phyloP scores from a whole-genome alignment of 2,797 vertebrate genomes.

The Dendrocincla tyrannina region DNA sequence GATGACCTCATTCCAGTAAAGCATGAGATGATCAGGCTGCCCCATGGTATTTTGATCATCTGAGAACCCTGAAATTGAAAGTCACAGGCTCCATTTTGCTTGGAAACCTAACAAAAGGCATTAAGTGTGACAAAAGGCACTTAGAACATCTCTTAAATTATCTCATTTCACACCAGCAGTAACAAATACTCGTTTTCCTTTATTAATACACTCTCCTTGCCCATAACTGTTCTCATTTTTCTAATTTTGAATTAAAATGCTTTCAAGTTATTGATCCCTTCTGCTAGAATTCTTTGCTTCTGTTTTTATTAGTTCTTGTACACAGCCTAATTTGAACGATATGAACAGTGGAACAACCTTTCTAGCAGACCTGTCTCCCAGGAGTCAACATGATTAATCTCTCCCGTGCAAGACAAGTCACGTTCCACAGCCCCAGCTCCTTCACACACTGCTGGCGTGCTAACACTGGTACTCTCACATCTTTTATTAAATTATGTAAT shows the following conservation, averaged over 20 bases:
- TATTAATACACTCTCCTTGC: conserved; percentile 49
- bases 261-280: conserved; percentile 38
- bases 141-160: conserved; percentile 52
- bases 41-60: conserved; percentile 57
- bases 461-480: not conserved
- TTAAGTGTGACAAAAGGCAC: conserved; percentile 61
- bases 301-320: conserved; percentile 17
- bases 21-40: conserved; percentile 56
- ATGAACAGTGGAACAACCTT: not conserved
- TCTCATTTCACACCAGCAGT: conserved; percentile 50
- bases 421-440: conserved; percentile 13
- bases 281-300: conserved; percentile 11
- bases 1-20: conserved; percentile 60
- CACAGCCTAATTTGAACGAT: not conserved
- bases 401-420: not conserved
- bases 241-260: conserved; percentile 50
- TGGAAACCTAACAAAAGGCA: conserved; percentile 53
- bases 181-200: conserved; percentile 60
- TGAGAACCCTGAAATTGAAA: conserved; percentile 59
- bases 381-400: not conserved
- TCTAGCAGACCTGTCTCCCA: not conserved
- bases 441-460: not conserved
- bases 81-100: conserved; percentile 22
- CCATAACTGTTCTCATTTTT: conserved; percentile 36
- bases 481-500: conserved; percentile 56